Conservation (phyloP, 2,113 vertebrate species). For the Chloebia gouldiae region DNA sequence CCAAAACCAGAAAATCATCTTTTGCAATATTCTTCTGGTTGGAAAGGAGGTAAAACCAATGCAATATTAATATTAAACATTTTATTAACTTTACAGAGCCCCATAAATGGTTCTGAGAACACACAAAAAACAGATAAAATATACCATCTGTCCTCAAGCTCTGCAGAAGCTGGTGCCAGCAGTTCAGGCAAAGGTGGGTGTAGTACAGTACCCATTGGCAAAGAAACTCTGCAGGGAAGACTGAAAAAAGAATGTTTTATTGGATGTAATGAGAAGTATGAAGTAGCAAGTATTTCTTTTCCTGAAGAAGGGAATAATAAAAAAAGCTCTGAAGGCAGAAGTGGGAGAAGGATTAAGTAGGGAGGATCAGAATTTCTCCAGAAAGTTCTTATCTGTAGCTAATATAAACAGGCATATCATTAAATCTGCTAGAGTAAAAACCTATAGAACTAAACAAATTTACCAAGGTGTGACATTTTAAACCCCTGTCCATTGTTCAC, state of each 20-base stretch:
- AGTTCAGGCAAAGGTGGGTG: conserved; percentile 48
- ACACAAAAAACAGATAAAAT: conserved; percentile 24
- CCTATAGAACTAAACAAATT: background rate
- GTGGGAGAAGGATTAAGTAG: background rate
- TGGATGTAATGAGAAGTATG: background rate
- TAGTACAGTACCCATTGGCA: background rate
- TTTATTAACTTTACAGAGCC: conserved; percentile 21
- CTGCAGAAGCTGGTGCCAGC: conserved; percentile 27
- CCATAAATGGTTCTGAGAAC: conserved; percentile 28
- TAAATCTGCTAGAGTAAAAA: background rate
- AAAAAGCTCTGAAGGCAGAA: background rate
- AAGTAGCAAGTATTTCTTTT: background rate
- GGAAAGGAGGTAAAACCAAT: background rate
- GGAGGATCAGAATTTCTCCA: background rate
- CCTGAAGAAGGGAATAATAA: background rate
- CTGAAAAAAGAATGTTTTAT: background rate
- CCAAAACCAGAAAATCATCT: background rate
- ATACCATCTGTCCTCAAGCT: conserved; percentile 41
- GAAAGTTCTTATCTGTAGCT: background rate
- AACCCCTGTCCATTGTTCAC: background rate
- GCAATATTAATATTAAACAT: conserved; percentile 3
- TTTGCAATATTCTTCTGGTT: background rate
- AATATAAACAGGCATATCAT: background rate
- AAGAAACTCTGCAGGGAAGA: background rate
- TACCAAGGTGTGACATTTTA: background rate